These are phyloP conservation scores for Promerops cafer DNA, from an alignment of 2,113 vertebrate species.

Conservation along the genomic window DNA sequence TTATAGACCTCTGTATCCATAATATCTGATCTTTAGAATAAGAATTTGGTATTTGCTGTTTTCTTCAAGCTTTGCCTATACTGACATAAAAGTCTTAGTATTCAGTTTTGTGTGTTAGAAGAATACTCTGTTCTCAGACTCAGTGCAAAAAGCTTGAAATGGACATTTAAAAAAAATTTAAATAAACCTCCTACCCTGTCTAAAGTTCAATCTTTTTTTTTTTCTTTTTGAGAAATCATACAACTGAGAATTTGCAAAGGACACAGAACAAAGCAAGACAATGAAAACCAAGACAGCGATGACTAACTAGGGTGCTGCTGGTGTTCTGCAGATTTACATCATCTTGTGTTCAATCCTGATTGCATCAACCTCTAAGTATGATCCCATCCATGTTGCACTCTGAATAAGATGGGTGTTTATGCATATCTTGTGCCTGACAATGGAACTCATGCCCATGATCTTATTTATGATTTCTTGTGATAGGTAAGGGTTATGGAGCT, in stretches of 20 bases:
- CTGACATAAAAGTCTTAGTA: not conserved
- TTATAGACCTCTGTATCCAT: not conserved
- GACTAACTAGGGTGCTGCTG: not conserved
- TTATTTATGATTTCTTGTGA: not conserved
- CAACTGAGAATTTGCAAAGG: not conserved
- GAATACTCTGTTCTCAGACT: not conserved
- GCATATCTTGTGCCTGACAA: not conserved
- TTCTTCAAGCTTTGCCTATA: not conserved
- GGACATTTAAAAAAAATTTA: not conserved
- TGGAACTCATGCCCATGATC: not conserved
- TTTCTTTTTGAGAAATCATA: not conserved
- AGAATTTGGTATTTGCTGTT: not conserved
- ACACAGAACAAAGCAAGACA: not conserved
- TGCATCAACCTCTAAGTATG: not conserved
- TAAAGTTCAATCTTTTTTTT: not conserved
- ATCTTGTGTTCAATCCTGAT: not conserved
- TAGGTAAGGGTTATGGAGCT: not conserved
- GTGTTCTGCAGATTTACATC: not conserved
- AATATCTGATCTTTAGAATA: not conserved
- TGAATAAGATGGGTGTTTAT: not conserved
- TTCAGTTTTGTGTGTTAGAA: not conserved
- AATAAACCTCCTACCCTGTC: not conserved
- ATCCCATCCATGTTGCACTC: accelerated
- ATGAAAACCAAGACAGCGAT: not conserved
- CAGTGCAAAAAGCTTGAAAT: not conserved